Evolutionary conservation across 2,113 vertebrate genomes (phyloP).

Genomic region (Synodontis membranacea): DNA sequence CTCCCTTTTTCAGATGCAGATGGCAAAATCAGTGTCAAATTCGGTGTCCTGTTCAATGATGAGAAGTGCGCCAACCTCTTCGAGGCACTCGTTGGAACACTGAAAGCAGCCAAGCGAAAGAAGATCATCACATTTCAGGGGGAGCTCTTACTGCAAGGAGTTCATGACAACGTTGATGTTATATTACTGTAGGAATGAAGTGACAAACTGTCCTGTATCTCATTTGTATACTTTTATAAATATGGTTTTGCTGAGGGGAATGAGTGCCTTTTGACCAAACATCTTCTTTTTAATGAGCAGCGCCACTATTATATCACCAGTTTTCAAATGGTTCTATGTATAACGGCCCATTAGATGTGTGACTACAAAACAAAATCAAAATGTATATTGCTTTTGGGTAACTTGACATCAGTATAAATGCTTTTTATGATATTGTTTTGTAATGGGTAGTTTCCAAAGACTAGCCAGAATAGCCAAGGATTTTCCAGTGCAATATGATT

Average conservation of each 20-base stretch:
- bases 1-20: constrained; percentile 75
- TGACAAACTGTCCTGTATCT: neutral
- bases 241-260: constrained; percentile 22
- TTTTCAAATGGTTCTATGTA: neutral
- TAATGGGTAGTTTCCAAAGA: constrained; percentile 6
- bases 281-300: constrained; percentile 8
- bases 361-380: neutral
- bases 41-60: constrained; percentile 91
- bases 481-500: constrained; percentile 22
- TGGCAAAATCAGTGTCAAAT: constrained; percentile 86
- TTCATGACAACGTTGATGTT: constrained; percentile 91
- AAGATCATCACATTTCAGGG: constrained; percentile 81
- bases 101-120: constrained; percentile 88
- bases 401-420: constrained; percentile 25
- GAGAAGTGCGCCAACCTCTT: constrained; percentile 96
- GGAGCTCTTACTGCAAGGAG: constrained; percentile 91
- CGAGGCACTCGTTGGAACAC: constrained; percentile 92
- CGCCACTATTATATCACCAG: constrained; percentile 51
- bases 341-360: neutral
- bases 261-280: constrained; percentile 3
- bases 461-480: neutral
- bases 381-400: neutral
- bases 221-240: constrained; percentile 37
- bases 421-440: neutral
- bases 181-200: constrained; percentile 80